Percentiles rank a stretch among this genome's conserved stretches.
Conservation (phyloP, 2,888 invertebrate species). For the Acholoe squamosa region DNA sequence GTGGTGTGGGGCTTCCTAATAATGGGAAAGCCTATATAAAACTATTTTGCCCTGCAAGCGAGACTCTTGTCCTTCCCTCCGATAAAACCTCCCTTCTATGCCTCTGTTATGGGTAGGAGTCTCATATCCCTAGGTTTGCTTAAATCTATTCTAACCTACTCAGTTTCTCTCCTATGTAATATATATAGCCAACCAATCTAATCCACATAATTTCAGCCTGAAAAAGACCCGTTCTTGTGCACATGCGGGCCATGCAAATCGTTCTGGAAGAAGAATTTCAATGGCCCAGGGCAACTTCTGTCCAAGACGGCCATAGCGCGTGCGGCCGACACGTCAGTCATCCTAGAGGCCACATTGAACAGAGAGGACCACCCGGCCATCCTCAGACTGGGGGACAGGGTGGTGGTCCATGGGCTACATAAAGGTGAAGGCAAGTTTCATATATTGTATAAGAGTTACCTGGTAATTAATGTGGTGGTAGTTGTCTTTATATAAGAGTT, state of each 20-base stretch:
- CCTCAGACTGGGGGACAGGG: slow-evolving; percentile 76
- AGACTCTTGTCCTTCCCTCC: too few species aligned
- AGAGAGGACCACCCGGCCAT: slow-evolving; percentile 62
- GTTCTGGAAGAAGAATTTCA: slow-evolving; percentile 77
- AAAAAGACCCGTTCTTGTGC: slow-evolving; percentile 78
- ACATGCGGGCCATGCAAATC: slow-evolving; percentile 78
- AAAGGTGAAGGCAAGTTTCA: slow-evolving; percentile 64
- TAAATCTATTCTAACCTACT: too few species aligned
- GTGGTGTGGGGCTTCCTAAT: too few species aligned
- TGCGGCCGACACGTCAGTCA: slow-evolving; percentile 72
- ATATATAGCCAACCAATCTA: too few species aligned
- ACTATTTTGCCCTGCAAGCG: too few species aligned
- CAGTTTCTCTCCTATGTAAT: too few species aligned
- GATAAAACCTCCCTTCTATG: too few species aligned
- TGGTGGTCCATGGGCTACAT: slow-evolving; percentile 73
- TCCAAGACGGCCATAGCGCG: slow-evolving; percentile 68
- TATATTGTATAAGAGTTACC: not conserved
- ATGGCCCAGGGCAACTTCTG: slow-evolving; percentile 72
- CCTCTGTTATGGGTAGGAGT: too few species aligned
- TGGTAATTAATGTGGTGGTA: too few species aligned
- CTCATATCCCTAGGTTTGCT: too few species aligned
- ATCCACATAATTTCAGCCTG: slow-evolving; percentile 49
- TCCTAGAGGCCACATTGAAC: slow-evolving; percentile 55
- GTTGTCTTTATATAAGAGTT: too few species aligned
- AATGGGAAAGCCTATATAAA: too few species aligned